Conservation (phyloP, 2,888 invertebrate species). For the Tuberolachnus salignus region DNA sequence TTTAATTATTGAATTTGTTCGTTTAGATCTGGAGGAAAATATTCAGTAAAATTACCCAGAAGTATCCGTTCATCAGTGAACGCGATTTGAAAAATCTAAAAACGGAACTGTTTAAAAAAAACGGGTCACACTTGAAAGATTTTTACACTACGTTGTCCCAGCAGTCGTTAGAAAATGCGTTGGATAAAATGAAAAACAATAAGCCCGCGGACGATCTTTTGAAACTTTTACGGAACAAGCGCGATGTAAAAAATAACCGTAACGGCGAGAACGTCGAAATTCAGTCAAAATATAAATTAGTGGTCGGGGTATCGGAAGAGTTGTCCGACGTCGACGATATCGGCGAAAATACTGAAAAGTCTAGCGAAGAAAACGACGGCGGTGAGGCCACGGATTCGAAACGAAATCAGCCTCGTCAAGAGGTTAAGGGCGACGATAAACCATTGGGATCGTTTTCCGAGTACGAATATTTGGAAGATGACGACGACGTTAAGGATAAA, state of each 20-base stretch:
- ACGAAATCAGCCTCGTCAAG: no score
- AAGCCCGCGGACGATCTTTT: background rate
- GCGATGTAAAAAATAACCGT: background rate
- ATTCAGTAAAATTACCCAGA: background rate
- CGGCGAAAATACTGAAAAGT: no score
- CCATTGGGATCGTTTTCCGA: no score
- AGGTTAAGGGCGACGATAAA: no score
- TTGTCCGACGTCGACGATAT: no score
- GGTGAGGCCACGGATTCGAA: no score
- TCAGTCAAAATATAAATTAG: background rate
- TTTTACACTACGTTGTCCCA: background rate
- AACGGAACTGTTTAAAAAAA: background rate
- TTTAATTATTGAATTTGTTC: background rate
- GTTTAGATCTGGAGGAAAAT: conserved; percentile 26
- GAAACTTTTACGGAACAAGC: background rate
- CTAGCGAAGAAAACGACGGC: no score
- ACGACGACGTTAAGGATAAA: background rate
- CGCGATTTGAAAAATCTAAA: conserved; percentile 5
- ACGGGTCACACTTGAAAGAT: background rate
- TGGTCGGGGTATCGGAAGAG: background rate
- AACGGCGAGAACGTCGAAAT: no score
- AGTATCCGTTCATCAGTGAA: conserved; percentile 1
- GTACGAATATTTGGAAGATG: no score
- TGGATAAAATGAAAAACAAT: background rate
- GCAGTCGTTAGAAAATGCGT: background rate